Conservation (phyloP, 2,888 invertebrate species). For the Orgyia antiqua region DNA sequence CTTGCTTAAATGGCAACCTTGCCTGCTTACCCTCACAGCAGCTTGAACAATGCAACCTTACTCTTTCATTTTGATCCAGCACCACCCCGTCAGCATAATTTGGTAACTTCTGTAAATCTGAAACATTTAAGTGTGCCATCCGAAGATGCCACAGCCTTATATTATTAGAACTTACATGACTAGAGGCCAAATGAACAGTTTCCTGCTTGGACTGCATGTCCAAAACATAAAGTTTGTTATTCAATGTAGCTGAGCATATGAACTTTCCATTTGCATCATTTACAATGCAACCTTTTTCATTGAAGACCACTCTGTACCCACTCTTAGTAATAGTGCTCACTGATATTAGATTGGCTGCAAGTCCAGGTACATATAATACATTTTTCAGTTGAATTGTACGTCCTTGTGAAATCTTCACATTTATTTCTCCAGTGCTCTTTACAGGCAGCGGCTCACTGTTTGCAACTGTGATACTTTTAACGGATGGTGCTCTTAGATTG, state of each 20-base stretch:
- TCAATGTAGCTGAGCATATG: conserved; percentile 8
- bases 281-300: conserved; percentile 7
- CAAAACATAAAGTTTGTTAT: conserved; percentile 10
- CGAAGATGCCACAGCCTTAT: neutral
- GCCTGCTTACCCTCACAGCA: conserved; percentile 4
- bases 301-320: conserved; percentile 13
- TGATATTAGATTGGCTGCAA: conserved; percentile 15
- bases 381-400: conserved; percentile 17
- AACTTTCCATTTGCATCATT: conserved; percentile 7
- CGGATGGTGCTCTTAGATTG: neutral
- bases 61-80: too few relatives aligned
- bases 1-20: conserved; percentile 2
- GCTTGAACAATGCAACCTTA: too few relatives aligned
- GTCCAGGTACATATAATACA: conserved; percentile 23
- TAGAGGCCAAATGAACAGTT: neutral
- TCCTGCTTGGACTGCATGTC: neutral
- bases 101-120: neutral
- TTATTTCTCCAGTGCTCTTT: neutral
- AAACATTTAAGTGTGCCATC: neutral
- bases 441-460: neutral
- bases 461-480: neutral
- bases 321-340: conserved; percentile 11
- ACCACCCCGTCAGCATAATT: too few relatives aligned
- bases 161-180: neutral
- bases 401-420: neutral